These are phyloP conservation scores for Pocillopora meandrina DNA, from an alignment of 92 coral and sea anemone genomes.

Conservation along the genomic window DNA sequence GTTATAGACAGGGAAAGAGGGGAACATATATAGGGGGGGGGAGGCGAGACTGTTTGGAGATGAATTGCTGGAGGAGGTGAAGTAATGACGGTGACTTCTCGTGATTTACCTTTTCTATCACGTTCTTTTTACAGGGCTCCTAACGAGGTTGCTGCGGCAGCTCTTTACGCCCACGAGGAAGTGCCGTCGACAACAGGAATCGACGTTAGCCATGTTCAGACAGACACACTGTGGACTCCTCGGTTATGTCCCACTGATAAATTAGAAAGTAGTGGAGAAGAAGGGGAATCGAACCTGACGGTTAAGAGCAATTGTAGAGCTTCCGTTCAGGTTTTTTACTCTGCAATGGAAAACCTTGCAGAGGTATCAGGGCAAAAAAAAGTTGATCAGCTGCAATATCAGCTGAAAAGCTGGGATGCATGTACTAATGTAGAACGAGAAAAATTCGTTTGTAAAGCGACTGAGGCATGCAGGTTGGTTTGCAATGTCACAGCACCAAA, in stretches of 20 bases:
- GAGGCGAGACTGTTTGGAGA: too few species aligned
- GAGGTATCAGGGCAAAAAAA: conserved; percentile 10
- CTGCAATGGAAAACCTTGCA: conserved; percentile 13
- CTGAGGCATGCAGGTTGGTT: too few species aligned
- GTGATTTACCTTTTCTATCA: too few species aligned
- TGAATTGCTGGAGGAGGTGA: too few species aligned
- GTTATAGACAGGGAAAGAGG: too few species aligned
- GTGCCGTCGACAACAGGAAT: not conserved
- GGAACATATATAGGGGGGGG: too few species aligned
- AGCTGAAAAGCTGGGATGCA: conserved; percentile 40
- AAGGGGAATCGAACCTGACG: not conserved
- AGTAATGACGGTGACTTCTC: too few species aligned
- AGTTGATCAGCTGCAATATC: conserved; percentile 9
- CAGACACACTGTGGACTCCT: conserved; percentile 55
- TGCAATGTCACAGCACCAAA: too few species aligned
- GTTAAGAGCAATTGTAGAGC: not conserved
- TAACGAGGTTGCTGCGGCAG: conserved; percentile 8
- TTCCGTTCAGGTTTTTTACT: too few species aligned
- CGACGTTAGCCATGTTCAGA: not conserved
- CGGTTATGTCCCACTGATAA: too few species aligned
- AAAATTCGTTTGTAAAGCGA: conserved; percentile 42
- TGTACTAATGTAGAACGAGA: conserved; percentile 47
- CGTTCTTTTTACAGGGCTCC: conserved; percentile 18
- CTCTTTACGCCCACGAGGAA: not conserved
- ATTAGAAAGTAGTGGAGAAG: conserved; percentile 4